These are phyloP conservation scores for Tachyglossus aculeatus DNA, from an alignment of 2,797 vertebrate species.

Conservation along the genomic window DNA sequence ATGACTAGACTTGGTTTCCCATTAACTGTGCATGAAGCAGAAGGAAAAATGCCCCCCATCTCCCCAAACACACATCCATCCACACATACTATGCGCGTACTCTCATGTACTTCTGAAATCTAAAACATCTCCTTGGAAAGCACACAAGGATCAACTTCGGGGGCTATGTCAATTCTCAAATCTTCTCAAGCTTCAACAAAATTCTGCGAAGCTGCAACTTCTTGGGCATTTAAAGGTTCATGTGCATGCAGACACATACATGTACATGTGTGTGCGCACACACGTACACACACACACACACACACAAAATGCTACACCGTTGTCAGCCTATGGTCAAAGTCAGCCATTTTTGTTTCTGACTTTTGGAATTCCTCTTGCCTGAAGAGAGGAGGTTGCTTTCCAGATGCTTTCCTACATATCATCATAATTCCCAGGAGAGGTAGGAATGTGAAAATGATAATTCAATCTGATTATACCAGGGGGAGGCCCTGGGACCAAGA, in stretches of 20 bases:
- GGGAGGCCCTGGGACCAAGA: neutral
- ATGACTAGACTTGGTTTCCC: constrained; percentile 26
- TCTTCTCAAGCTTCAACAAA: constrained; percentile 34
- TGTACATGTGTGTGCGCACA: neutral
- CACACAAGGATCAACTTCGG: neutral
- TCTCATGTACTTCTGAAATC: neutral
- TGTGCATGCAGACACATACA: neutral
- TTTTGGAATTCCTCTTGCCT: constrained; percentile 19
- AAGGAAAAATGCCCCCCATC: neutral
- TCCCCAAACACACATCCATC: neutral
- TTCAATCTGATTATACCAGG: neutral
- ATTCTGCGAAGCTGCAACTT: neutral
- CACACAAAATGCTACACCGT: neutral
- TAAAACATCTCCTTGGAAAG: neutral
- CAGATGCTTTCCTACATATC: neutral
- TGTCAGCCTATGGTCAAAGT: neutral
- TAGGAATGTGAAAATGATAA: neutral
- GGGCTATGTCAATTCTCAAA: constrained; percentile 60
- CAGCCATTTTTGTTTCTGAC: constrained; percentile 1
- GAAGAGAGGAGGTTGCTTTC: constrained; percentile 21
- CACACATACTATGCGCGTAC: neutral
- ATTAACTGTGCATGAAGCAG: neutral
- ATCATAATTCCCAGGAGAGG: neutral
- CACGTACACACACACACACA: neutral
- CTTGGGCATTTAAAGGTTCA: neutral